These are phyloP conservation scores for Phenganax stokvisi DNA, from an alignment of 92 coral and sea anemone species.

Conservation along the genomic window DNA sequence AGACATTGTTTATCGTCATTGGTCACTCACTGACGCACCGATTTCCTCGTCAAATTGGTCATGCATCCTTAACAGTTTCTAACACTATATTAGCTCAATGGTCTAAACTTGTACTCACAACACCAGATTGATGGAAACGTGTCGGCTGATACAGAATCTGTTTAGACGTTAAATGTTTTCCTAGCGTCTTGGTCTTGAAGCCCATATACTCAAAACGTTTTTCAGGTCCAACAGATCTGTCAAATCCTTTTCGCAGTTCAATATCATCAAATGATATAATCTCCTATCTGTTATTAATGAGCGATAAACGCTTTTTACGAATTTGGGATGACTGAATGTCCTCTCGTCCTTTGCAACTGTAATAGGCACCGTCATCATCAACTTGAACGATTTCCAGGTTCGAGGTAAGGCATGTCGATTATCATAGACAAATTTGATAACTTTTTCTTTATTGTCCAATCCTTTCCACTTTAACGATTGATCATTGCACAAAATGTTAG, in stretches of 20 bases:
- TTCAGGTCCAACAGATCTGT: slow-evolving; percentile 1
- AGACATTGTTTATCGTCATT: too few relatives aligned
- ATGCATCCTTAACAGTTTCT: too few relatives aligned
- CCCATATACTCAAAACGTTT: not conserved
- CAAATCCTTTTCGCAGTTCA: not conserved
- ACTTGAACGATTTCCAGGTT: slow-evolving; percentile 20
- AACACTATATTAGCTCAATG: too few relatives aligned
- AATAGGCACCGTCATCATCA: slow-evolving; percentile 10
- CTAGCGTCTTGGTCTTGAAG: slow-evolving; percentile 25
- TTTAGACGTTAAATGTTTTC: too few relatives aligned
- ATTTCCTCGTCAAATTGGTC: too few relatives aligned
- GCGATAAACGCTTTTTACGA: slow-evolving; percentile 16
- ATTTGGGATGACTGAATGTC: slow-evolving; percentile 18
- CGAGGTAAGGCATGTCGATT: not conserved
- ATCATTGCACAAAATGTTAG: not conserved
- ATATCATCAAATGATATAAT: slow-evolving; percentile 18
- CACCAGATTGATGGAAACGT: too few relatives aligned
- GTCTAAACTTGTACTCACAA: too few relatives aligned
- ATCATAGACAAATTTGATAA: not conserved
- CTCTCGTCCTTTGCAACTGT: slow-evolving; percentile 19
- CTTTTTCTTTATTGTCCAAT: not conserved
- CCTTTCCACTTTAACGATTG: not conserved
- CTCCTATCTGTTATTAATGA: slow-evolving; percentile 12
- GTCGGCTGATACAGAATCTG: too few relatives aligned
- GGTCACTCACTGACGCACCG: too few relatives aligned